Conservation (phyloP, 2,113 vertebrate species). For the Grus americana region DNA sequence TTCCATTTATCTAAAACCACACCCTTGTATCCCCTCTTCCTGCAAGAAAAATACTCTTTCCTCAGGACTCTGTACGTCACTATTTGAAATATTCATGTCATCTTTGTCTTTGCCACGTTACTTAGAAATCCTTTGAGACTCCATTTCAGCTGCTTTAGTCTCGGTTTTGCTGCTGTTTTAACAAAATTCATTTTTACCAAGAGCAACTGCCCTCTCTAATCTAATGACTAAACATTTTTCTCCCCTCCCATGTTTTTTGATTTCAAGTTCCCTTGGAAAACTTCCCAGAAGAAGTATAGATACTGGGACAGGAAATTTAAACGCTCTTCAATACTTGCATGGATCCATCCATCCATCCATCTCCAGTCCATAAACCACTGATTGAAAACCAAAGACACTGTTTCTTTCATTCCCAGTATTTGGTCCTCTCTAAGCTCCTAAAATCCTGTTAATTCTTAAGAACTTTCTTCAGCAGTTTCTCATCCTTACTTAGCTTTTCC, state of each 20-base stretch:
- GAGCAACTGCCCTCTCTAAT: neutral
- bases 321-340: neutral
- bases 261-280: neutral
- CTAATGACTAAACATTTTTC: neutral
- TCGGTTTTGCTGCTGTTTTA: neutral
- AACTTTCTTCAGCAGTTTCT: neutral
- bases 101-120: neutral
- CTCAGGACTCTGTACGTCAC: neutral
- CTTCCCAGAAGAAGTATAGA: neutral
- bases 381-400: neutral
- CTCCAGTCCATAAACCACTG: neutral
- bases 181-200: neutral
- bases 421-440: neutral
- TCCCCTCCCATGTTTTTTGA: rapidly evolving
- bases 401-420: neutral
- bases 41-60: neutral
- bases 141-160: neutral
- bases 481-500: neutral
- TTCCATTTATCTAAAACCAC: neutral
- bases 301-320: neutral
- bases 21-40: neutral
- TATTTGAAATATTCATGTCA: neutral
- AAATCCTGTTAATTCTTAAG: neutral
- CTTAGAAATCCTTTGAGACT: neutral
- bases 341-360: neutral